Percentiles rank a stretch among this genome's conserved stretches.
Evolutionary conservation across 2,113 vertebrate genomes (phyloP).

Genomic region (Eulemur rufifrons): DNA sequence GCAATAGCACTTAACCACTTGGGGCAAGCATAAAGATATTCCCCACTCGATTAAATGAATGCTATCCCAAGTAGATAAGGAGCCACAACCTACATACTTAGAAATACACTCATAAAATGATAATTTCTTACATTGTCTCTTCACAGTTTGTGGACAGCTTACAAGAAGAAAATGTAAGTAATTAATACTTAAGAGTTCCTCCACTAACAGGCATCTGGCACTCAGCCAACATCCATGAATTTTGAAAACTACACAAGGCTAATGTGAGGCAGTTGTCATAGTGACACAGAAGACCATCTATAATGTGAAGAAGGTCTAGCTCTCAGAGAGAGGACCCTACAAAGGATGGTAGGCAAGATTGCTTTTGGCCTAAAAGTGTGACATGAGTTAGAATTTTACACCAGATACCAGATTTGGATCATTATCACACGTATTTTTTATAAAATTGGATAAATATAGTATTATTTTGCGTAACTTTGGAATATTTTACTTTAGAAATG

Average conservation of each 20-base stretch:
- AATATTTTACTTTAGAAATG: conserved; percentile 49
- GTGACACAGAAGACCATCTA: neutral
- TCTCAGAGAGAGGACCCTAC: neutral
- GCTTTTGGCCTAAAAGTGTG: neutral
- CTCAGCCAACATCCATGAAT: neutral
- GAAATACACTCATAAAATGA: neutral
- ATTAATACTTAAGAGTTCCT: neutral
- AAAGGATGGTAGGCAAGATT: neutral
- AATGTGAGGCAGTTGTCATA: neutral
- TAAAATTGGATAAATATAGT: neutral
- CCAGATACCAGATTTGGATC: neutral
- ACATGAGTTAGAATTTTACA: neutral
- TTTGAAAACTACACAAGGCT: neutral
- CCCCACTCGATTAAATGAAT: neutral
- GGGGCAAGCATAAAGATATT: neutral
- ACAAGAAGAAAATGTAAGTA: neutral
- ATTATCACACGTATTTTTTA: neutral
- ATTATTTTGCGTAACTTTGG: conserved; percentile 23
- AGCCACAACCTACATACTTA: neutral
- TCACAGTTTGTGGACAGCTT: neutral
- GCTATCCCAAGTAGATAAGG: neutral
- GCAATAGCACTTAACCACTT: neutral
- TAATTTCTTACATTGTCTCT: neutral
- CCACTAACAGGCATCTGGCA: neutral
- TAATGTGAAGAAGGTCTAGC: neutral